Base-by-base conservation (phyloP, 2,888 invertebrate genomes). In the Agonopterix subpropinquella region DNA sequence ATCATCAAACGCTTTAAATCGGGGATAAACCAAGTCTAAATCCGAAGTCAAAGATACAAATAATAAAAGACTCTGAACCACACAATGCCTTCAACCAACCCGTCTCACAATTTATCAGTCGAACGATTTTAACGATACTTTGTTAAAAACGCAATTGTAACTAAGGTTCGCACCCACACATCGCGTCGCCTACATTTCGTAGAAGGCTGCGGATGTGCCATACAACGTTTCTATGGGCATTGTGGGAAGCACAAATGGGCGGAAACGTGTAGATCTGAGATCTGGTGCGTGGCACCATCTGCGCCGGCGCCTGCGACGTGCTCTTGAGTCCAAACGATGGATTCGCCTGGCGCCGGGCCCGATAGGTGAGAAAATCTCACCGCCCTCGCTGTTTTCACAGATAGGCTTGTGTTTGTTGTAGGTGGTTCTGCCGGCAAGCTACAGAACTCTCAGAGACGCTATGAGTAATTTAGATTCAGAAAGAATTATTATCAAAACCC, bases 281-380 rank as follows among this genome's bases (percentile, higher is more conserved):
- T 68, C 62, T 62, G 55, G 55, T 54, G 47, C 51, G 58, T 51
- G 54, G 56, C 58, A 65, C 62, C 73, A 73, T 73, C 71, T 82
- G 83, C 74, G 73, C 75, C 67, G 82, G 83, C 83, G 53, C 36
- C 18, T 60, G 62, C 59, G 55, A 58, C 59, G 60, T 61, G 61
- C 63, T 57, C 57, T 55, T 55, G 54, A 57, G 57, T 56, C 52
- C 55, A 53, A 53, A 55, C 56, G 53, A 51, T 54, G 54, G 55
- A 53, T 56, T 59, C 57, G 64, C 63, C 62, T 73, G 77, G 80
- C 82, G 85, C 82, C 83, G 66, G 65, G 28, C 28, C 57, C 66
- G 60, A 64, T 70, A 80, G 80, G 83, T 80, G 85, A 83, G 81
- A 83, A 83, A 82, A 80, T 81, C 77, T 79, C 77, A 72, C 71